Conservation (phyloP, 2,113 vertebrate species). For the Mus spicilegus region DNA sequence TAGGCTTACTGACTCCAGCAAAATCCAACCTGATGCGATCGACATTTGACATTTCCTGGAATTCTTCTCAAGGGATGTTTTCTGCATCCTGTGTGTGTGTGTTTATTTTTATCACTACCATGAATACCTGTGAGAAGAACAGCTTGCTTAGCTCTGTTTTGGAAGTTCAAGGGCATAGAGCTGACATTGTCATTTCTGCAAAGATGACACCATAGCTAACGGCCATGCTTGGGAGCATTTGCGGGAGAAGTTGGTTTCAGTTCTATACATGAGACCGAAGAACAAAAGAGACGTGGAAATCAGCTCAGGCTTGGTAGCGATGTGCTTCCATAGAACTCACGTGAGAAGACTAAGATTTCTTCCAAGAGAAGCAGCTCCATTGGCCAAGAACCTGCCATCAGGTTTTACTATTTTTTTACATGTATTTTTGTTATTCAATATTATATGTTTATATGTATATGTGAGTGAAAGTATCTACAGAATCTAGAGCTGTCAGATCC, state of each 20-base stretch:
- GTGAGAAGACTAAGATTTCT: background rate
- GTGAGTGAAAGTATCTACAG: background rate
- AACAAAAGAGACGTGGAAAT: background rate
- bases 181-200: background rate
- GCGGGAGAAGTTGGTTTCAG: background rate
- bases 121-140: background rate
- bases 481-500: background rate
- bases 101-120: background rate
- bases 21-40: background rate
- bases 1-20: background rate
- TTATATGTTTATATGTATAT: background rate
- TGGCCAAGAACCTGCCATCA: background rate
- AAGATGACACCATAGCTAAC: too few species aligned
- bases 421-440: background rate
- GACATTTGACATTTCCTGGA: background rate
- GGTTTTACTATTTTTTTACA: background rate
- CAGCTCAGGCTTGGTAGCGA: background rate
- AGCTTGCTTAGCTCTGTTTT: background rate
- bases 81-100: background rate
- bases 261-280: background rate
- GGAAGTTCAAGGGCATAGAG: background rate
- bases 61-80: background rate
- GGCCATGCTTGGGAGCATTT: background rate
- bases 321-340: background rate
- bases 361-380: background rate